Evolutionary conservation across 2,113 vertebrate species (phyloP), one percentile per base, ranked within the genome.

Genomic region (Gila orcuttii): DNA sequence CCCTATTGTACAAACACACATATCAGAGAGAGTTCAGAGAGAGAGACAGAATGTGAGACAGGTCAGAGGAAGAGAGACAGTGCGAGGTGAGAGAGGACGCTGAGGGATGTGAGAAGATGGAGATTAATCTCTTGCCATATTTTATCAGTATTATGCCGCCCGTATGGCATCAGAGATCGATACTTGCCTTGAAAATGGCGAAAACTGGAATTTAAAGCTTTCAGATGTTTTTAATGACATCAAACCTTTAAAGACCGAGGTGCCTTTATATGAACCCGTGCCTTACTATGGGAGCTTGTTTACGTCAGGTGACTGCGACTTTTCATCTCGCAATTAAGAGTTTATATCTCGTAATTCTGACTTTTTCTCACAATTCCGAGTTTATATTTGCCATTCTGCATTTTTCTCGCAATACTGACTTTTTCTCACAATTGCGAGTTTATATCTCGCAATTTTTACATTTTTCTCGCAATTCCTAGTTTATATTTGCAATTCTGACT

Each of bases 131-230:
- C 78, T 84, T 88, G 87, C 86, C 87, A 89, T 85, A 82, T 83
- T 42, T 77, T 90, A 92, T 93, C 94, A 92, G 93, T 93, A 93
- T 94, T 89, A 87, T 89, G 86, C 82, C 66, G 86, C 84, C 62
- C 25, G 31, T 86, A 82, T 87, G 92, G 94, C 93, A 93, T 95
- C 93, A 91, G 52, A 91, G 88, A 86, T 23, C 39, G 92, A 64
- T 69, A 88, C 64, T 87, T 88, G 81, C 86, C 82, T 90, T 89
- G 87, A 21, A 90, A 88, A 94, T 90, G 71, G 90, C 78, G 87
- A 89, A 94, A 96, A 96, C 96, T 97, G 96, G 96, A 97, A 55
- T 55, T 19, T 6, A 57, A 57, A 96, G 95, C 94, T 95, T 94
- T 94, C 93, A 93, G 78, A 86, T 91, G 86, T 57, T 88, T 81